Evolutionary conservation across 2,113 vertebrate species (phyloP), one percentile per base, ranked within the genome.

Genomic region (Oenanthe oenanthe): DNA sequence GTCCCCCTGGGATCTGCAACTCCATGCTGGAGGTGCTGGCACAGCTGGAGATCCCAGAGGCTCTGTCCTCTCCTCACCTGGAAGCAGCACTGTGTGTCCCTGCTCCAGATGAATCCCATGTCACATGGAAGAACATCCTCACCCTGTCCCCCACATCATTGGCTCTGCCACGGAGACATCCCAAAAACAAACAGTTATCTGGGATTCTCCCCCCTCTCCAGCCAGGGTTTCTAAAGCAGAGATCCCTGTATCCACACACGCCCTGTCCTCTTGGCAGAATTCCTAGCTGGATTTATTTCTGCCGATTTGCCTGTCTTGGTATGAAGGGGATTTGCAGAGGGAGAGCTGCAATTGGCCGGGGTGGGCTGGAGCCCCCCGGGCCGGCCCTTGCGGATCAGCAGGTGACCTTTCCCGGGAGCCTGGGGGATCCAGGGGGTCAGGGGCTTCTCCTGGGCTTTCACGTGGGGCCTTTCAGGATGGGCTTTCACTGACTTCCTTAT

Each of bases 261-360:
- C 85, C 81, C 89, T 45, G 60, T 61, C 88, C 51, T 0, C 54
- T 70, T 97, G 97, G 93, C 95, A 95, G 95, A 94, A 97, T 97
- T 97, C 97, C 93, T 96, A 6, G 58, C 93, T 96, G 97, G 96
- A 97, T 97, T 96, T 96, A 93, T 93, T 96, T 83, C 96, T 96
- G 89, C 90, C 81, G 45, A 75, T 96, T 93, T 93, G 95, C 89
- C 95, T 91, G 48, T 68, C 96, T 93, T 95, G 93, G 92, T 93
- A 96, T 95, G 95, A 96, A 86, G 79, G 94, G 96, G 96, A 96
- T 97, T 97, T 97, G 94, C 92, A 47, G 85, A 67, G 89, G 66
- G 92, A 83, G 87, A 78, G 88, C 83, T 73, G 88, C 91, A 56
- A 92, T 95, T 89, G 95, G 95, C 80, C 21, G 4, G 84, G 53